phyloP scores from a whole-genome alignment of 2,113 vertebrate genomes.

The Leptocoma aspasia region DNA sequence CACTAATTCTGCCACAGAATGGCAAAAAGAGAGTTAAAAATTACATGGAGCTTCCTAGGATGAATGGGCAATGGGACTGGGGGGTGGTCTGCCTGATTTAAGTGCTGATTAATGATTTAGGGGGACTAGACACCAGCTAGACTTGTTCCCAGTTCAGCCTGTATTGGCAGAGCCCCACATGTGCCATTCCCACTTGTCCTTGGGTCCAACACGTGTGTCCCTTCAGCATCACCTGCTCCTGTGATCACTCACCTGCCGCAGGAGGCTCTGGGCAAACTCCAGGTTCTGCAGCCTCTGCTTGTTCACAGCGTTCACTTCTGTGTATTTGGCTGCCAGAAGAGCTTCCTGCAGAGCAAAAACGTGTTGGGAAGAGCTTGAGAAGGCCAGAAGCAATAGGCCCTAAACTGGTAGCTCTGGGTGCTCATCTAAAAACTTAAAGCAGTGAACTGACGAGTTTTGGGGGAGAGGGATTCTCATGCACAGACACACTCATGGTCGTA shows the following conservation, averaged over 20 bases:
- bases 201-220: background rate
- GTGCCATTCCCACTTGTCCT: background rate
- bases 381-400: background rate
- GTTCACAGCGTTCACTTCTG: constrained; percentile 88
- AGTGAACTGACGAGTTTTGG: background rate
- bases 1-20: background rate
- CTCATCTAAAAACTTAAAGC: background rate
- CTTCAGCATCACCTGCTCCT: background rate
- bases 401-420: background rate
- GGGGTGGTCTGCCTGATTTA: background rate
- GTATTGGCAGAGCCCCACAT: rapidly evolving
- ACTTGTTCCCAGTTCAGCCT: background rate
- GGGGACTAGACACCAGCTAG: background rate
- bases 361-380: background rate
- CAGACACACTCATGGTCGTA: background rate
- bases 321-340: constrained; percentile 86
- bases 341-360: constrained; percentile 78
- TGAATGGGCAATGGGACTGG: background rate
- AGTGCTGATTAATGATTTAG: background rate
- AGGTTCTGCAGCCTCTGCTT: constrained; percentile 88
- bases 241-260: constrained; percentile 82
- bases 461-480: background rate
- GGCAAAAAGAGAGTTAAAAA: background rate
- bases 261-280: constrained; percentile 87
- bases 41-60: background rate